Conservation (phyloP, 2,888 invertebrate genomes). For the Epicampocera succincta region DNA sequence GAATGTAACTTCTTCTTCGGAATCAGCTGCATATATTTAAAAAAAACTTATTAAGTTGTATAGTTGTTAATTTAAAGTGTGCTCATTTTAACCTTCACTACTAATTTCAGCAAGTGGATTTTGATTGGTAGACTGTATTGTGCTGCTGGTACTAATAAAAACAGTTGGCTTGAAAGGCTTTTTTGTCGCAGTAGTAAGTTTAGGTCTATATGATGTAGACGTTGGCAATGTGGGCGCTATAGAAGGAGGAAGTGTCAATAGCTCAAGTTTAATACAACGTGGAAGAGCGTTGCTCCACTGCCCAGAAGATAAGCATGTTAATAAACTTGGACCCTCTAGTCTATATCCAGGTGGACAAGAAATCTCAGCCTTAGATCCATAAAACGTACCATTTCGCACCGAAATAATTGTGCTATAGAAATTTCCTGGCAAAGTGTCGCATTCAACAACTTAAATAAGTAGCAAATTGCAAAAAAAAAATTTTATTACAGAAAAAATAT, state of each 20-base stretch:
- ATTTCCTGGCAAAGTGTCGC: slow-evolving; percentile 86
- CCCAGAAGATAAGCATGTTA: slow-evolving; percentile 89
- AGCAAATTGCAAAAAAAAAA: neutral
- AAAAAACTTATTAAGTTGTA: neutral
- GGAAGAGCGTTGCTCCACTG: slow-evolving; percentile 90
- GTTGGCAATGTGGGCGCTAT: slow-evolving; percentile 74
- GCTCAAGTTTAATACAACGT: slow-evolving; percentile 86
- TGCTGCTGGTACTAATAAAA: slow-evolving; percentile 74
- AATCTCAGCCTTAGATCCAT: slow-evolving; percentile 89
- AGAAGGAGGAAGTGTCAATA: slow-evolving; percentile 78
- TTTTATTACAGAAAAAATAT: neutral
- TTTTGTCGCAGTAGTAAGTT: slow-evolving; percentile 78
- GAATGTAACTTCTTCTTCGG: slow-evolving; percentile 80
- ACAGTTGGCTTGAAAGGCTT: slow-evolving; percentile 71
- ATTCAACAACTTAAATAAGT: slow-evolving; percentile 85
- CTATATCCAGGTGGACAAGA: slow-evolving; percentile 87
- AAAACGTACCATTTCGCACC: slow-evolving; percentile 85
- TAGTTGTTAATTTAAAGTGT: neutral
- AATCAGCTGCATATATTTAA: slow-evolving; percentile 78
- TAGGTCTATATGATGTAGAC: slow-evolving; percentile 79
- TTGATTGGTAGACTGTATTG: slow-evolving; percentile 71
- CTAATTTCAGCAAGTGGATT: slow-evolving; percentile 77
- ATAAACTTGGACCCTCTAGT: slow-evolving; percentile 86
- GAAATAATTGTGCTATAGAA: slow-evolving; percentile 82
- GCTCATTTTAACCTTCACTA: slow-evolving; percentile 74